Conservation (phyloP, 2,113 vertebrate genomes). For the Cisticola juncidis region DNA sequence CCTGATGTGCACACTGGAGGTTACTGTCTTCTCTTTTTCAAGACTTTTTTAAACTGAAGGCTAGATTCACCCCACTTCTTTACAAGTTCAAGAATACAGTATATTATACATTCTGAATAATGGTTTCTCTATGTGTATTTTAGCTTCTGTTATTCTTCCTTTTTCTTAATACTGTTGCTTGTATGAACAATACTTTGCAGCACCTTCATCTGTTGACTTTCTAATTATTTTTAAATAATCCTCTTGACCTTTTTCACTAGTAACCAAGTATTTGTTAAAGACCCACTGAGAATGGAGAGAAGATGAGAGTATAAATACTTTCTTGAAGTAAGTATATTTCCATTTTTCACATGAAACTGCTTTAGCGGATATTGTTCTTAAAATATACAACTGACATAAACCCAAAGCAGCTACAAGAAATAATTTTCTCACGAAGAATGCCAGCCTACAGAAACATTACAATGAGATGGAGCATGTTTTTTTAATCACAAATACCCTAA, state of each 20-base stretch:
- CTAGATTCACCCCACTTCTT: not conserved
- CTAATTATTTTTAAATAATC: not conserved
- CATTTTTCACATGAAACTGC: slow-evolving; percentile 59
- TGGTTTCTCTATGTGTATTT: not conserved
- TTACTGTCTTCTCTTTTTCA: not conserved
- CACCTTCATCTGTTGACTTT: not conserved
- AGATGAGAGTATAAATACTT: not conserved
- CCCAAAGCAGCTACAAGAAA: slow-evolving; percentile 47
- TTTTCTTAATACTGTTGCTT: not conserved
- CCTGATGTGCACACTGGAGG: not conserved
- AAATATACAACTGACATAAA: slow-evolving; percentile 52
- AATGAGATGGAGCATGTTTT: slow-evolving; percentile 35
- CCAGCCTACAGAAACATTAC: slow-evolving; percentile 38
- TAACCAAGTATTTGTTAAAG: not conserved
- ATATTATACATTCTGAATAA: not conserved
- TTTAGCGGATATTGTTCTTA: slow-evolving; percentile 46
- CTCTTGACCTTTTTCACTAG: not conserved
- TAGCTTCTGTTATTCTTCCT: not conserved
- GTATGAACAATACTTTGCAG: not conserved
- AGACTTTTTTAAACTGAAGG: not conserved
- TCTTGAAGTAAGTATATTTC: slow-evolving; percentile 54
- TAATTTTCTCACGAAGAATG: slow-evolving; percentile 44
- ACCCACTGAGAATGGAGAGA: not conserved
- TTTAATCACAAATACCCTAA: slow-evolving; percentile 52
- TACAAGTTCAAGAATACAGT: not conserved